A percentile compares a stretch with the other conserved stretches of the same genome.
Conservation (phyloP, 2,797 vertebrate species). For the Brachyrhaphis roseni region DNA sequence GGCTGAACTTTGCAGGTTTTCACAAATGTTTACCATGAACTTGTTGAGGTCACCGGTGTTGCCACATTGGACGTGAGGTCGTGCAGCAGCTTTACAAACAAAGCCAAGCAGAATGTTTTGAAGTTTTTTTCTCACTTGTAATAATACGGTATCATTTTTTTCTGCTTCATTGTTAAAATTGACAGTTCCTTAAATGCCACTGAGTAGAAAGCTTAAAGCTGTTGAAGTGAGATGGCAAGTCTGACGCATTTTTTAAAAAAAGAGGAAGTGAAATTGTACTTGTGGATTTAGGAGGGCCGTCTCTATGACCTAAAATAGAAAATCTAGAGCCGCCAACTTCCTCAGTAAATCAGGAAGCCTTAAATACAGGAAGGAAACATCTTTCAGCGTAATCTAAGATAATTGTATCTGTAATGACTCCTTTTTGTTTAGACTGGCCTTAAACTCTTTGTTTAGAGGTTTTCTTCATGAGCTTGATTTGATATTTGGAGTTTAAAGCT, state of each 20-base stretch:
- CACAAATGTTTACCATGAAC: slow-evolving; percentile 42
- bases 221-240: background rate
- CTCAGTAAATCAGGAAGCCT: slow-evolving; percentile 55
- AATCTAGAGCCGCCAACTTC: slow-evolving; percentile 49
- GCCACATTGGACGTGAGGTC: slow-evolving; percentile 6
- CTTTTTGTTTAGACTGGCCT: slow-evolving; percentile 49
- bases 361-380: slow-evolving; percentile 61
- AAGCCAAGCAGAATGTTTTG: slow-evolving; percentile 16
- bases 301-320: slow-evolving; percentile 51
- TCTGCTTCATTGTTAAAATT: background rate
- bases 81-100: slow-evolving; percentile 35
- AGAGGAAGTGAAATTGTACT: background rate
- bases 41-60: slow-evolving; percentile 37
- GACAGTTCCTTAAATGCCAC: background rate
- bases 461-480: slow-evolving; percentile 10
- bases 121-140: background rate
- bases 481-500: slow-evolving; percentile 1
- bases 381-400: slow-evolving; percentile 39
- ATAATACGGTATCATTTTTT: background rate
- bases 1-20: slow-evolving; percentile 64
- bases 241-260: background rate
- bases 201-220: background rate
- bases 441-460: slow-evolving; percentile 17
- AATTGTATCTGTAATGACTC: slow-evolving; percentile 39
- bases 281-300: background rate